Evolutionary conservation across 2,797 vertebrate species (phyloP).

Genomic region (Coregonus ussuriensis): DNA sequence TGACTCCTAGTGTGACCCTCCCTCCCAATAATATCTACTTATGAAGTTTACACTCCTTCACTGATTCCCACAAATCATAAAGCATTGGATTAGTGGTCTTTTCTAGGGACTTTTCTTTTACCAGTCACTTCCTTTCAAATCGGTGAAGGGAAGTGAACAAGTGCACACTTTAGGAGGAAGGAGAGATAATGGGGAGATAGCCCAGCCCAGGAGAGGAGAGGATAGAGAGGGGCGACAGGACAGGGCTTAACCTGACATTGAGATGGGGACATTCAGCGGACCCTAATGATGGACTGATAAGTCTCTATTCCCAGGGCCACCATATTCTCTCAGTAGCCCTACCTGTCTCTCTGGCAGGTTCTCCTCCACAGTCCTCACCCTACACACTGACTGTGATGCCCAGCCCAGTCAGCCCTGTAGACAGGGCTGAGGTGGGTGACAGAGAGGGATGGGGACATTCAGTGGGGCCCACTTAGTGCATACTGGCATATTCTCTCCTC

Average conservation of each 20-base stretch:
- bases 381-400: not conserved
- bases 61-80: too few relatives aligned
- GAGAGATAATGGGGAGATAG: not conserved
- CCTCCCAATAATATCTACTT: not conserved
- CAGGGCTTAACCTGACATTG: too few relatives aligned
- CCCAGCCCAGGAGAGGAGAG: not conserved
- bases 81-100: not conserved
- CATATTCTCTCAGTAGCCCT: not conserved
- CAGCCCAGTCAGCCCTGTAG: not conserved
- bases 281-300: conserved; percentile 24
- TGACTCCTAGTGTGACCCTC: too few relatives aligned
- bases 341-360: not conserved
- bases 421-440: not conserved
- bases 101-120: not conserved
- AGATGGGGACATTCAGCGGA: not conserved
- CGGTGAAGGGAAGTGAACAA: not conserved
- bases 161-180: not conserved
- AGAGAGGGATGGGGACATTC: not conserved
- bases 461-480: not conserved
- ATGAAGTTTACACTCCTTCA: not conserved
- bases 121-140: not conserved
- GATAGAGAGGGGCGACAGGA: too few relatives aligned
- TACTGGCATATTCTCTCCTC: not conserved
- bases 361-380: not conserved
- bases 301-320: conserved; percentile 13